Conservation (phyloP, 2,113 vertebrate genomes). For the Grammomys dolichurus region DNA sequence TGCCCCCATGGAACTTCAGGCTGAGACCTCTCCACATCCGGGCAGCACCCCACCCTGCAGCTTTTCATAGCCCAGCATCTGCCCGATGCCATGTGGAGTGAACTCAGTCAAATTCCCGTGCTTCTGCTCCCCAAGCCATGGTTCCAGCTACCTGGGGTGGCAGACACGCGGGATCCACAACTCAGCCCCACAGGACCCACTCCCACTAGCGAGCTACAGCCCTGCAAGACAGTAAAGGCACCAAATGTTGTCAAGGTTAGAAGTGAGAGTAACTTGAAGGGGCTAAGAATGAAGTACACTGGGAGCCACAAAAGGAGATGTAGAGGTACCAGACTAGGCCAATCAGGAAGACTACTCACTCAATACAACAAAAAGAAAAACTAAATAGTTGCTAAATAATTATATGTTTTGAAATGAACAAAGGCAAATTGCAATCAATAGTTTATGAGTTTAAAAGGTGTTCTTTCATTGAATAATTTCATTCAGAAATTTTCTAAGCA, state of each 20-base stretch:
- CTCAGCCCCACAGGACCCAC: no score
- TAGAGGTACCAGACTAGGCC: neutral
- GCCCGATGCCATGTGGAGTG: no score
- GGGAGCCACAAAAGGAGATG: neutral
- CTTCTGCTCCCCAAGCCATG: no score
- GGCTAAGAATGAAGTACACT: neutral
- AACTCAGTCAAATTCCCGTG: no score
- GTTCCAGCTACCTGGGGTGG: no score
- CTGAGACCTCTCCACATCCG: no score
- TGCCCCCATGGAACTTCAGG: no score
- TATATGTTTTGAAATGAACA: neutral
- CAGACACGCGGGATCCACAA: no score
- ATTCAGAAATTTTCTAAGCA: neutral
- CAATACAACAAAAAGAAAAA: slow-evolving; percentile 28
- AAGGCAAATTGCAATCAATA: neutral
- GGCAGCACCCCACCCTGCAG: no score
- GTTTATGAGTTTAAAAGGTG: neutral
- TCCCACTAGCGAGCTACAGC: no score
- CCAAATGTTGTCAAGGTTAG: neutral
- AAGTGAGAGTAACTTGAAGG: neutral
- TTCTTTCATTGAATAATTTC: neutral
- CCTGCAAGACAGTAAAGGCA: neutral
- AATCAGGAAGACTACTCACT: neutral
- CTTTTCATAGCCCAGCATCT: no score
- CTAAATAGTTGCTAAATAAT: neutral